Evolutionary conservation across 2,888 invertebrate species (phyloP).

Genomic region (Melolontha melolontha): DNA sequence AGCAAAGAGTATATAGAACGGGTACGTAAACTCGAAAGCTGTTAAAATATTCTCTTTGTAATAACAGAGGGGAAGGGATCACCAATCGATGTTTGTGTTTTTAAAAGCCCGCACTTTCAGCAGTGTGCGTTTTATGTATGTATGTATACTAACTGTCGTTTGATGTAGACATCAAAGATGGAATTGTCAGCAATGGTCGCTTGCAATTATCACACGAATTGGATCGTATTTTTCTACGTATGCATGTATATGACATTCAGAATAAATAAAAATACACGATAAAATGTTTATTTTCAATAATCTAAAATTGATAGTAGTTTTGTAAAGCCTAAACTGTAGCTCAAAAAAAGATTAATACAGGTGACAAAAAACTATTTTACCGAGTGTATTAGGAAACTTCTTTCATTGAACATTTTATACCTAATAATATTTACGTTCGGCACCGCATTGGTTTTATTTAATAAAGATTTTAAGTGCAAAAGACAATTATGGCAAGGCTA

Average conservation of each 20-base stretch:
- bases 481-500: no score
- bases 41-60: conserved; percentile 41
- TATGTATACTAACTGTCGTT: conserved; percentile 38
- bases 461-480: no score
- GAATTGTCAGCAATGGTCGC: conserved; percentile 28
- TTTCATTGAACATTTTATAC: no score
- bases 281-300: no score
- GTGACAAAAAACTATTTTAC: no score
- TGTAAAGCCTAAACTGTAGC: no score
- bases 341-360: no score
- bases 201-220: conserved; percentile 25
- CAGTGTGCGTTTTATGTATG: conserved; percentile 1
- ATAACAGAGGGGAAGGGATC: conserved; percentile 25
- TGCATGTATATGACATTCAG: not conserved
- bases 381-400: no score
- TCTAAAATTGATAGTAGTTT: no score
- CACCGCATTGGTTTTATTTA: no score
- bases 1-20: conserved; percentile 28
- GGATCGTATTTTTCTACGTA: not conserved
- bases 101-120: conserved; percentile 23
- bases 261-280: no score
- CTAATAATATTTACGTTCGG: no score
- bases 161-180: conserved; percentile 46
- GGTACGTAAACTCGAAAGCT: conserved; percentile 19
- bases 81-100: conserved; percentile 39